Base-by-base conservation (phyloP, 2,888 invertebrate genomes). In the Papilio demoleus region DNA sequence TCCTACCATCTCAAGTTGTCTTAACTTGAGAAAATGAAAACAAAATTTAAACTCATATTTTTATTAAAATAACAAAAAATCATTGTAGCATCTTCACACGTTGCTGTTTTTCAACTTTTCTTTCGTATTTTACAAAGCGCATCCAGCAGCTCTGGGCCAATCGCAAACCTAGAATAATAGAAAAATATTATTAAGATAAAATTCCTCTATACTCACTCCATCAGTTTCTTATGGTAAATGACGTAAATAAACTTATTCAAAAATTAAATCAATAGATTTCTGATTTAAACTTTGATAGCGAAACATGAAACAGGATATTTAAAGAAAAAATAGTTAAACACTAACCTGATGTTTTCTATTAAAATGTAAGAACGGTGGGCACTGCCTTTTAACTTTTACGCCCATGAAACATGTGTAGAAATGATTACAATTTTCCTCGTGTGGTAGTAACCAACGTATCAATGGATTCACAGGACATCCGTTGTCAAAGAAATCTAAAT, bases 391-490 rank as follows among this genome's bases (percentile, higher is more conserved):
- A 2, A 83, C 80, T 62, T 77, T 78, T 8, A 77, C 62, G 40
- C 88, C 88, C 84, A 86, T 85, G 24, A 86, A 87, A 74, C 90
- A 91, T 72, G 85, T 83, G 74, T 88, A 90, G 82, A 89, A 91
- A 6, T 76, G 73, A 63, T 79, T 84, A 76, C 88, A 90, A 67
- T 86, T 77, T 3, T 72, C 70, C 62, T 80, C 81, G 66, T 86
- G 81, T 4, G 89, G 86, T 66, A 88, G 72, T 12, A 88, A 76
- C 88, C 86, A 87, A 76, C 87, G 87, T 40, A 86, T 75, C 50
- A 77, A 77, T 0, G 83, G 84, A 73, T 88, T 72, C 0, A 81
- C 79, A 1, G 91, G 91, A 73, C 90, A 91, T 1, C 90, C 90
- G 66, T 90, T 89, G 4, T 76, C 76, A 4, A 77, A 77, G 74